Conservation (phyloP, 2,113 vertebrate genomes). For the Dunckerocampus dactyliophorus region DNA sequence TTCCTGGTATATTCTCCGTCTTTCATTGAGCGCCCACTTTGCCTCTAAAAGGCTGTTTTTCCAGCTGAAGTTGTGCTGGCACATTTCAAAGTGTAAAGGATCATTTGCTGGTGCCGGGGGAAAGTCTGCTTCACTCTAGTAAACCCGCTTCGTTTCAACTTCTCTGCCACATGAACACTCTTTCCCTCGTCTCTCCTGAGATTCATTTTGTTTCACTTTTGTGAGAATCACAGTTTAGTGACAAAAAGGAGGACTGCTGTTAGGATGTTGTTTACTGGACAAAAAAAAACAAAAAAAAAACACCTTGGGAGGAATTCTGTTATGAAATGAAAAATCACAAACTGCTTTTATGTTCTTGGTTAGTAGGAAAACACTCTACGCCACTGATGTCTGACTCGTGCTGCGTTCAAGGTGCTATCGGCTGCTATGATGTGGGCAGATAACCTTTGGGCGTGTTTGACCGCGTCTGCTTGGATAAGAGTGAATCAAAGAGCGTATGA, state of each 20-base stretch:
- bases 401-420: conserved; percentile 27
- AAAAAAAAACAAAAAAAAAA: conserved; percentile 19
- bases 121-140: conserved; percentile 55
- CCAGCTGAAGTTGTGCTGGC: conserved; percentile 29
- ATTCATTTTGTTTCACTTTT: conserved; percentile 63
- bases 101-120: conserved; percentile 52
- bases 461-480: conserved; percentile 47
- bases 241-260: conserved; percentile 18
- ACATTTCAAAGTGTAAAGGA: conserved; percentile 54
- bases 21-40: not conserved
- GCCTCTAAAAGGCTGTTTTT: conserved; percentile 34
- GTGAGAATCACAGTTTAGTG: conserved; percentile 63
- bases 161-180: conserved; percentile 35
- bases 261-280: conserved; percentile 59
- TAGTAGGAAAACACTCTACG: not conserved
- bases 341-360: conserved; percentile 12
- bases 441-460: conserved; percentile 53
- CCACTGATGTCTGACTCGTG: conserved; percentile 1
- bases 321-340: conserved; percentile 18
- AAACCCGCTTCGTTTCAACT: conserved; percentile 63
- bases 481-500: conserved; percentile 52
- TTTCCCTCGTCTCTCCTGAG: conserved; percentile 51
- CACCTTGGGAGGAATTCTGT: conserved; percentile 42
- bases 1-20: conserved; percentile 2
- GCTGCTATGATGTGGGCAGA: conserved; percentile 36